Evolutionary conservation across 2,113 vertebrate species (phyloP).

Genomic region (Bujurquina vittata): DNA sequence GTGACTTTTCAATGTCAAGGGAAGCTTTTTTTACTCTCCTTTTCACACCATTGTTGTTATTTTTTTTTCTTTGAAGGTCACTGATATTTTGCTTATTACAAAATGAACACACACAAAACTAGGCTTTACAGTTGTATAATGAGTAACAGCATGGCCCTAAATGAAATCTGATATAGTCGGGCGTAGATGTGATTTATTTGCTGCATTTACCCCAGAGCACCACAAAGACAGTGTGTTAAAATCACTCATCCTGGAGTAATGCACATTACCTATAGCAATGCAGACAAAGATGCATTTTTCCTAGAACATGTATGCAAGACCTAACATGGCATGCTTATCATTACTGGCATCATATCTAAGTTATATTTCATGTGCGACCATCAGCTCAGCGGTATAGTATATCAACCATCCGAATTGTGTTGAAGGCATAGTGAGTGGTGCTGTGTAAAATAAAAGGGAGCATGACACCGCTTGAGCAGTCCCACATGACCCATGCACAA

Average conservation of each 20-base stretch:
- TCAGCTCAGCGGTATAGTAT: conserved; percentile 51
- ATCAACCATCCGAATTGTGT: conserved; percentile 45
- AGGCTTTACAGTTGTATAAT: conserved; percentile 19
- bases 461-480: conserved; percentile 53
- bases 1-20: conserved; percentile 14
- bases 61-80: conserved; percentile 45
- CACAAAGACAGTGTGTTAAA: conserved; percentile 20
- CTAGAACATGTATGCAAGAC: not conserved
- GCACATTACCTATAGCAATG: conserved; percentile 28
- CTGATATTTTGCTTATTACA: not conserved
- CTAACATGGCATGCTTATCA: conserved; percentile 27
- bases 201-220: not conserved
- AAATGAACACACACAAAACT: conserved; percentile 26
- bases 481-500: conserved; percentile 40
- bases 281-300: conserved; percentile 27
- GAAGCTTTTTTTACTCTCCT: conserved; percentile 6
- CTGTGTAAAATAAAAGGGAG: conserved; percentile 65
- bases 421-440: conserved; percentile 18
- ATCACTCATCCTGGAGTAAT: conserved; percentile 47
- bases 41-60: not conserved
- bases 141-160: conserved; percentile 14
- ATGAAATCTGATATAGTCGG: conserved; percentile 20
- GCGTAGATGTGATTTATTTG: conserved; percentile 37
- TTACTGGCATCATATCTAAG: conserved; percentile 41
- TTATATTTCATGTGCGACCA: conserved; percentile 55